Base-by-base conservation (phyloP, 2,797 vertebrate species). In the Rousettus madagascariensis region DNA sequence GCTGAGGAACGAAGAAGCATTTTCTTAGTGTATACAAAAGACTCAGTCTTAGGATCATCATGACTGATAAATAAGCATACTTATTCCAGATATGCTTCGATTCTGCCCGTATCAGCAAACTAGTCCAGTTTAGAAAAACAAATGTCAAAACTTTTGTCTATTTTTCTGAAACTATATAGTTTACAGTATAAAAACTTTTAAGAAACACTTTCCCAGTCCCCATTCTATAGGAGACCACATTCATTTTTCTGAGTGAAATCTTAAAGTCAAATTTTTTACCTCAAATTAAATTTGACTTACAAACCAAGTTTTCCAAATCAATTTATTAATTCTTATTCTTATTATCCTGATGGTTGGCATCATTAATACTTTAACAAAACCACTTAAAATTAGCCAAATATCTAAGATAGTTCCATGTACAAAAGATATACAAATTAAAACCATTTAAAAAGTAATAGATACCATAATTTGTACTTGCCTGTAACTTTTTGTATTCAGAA, bases 381-480 rank as follows among this genome's bases (percentile, higher is more conserved):
- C 16, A 95, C 94, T 97, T 96, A 89, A 91, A 97, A 95, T 96
- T 94, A 97, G 97, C 97, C 97, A 98, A 97, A 95, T 95, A 97
- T 83, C 97, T 97, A 95, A 97, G 97, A 98, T 87, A 98, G 98
- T 97, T 97, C 96, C 98, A 98, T 98, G 97, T 98, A 98, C 98
- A 98, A 98, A 98, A 98, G 98, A 98, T 98, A 98, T 98, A 98
- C 98, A 98, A 94, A 96, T 98, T 98, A 98, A 98, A 98, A 98
- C 97, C 97, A 98, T 93, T 97, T 97, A 97, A 98, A 97, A 98
- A 97, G 96, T 87, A 98, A 97, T 95, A 97, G 95, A 92, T 98
- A 97, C 53, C 98, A 97, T 98, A 98, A 98, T 98, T 98, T 96
- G 96, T 96, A 96, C 84, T 91, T 97, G 95, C 63, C 96, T 86